phyloP scores from a whole-genome alignment of 2,888 invertebrate genomes.

The Celastrina argiolus region DNA sequence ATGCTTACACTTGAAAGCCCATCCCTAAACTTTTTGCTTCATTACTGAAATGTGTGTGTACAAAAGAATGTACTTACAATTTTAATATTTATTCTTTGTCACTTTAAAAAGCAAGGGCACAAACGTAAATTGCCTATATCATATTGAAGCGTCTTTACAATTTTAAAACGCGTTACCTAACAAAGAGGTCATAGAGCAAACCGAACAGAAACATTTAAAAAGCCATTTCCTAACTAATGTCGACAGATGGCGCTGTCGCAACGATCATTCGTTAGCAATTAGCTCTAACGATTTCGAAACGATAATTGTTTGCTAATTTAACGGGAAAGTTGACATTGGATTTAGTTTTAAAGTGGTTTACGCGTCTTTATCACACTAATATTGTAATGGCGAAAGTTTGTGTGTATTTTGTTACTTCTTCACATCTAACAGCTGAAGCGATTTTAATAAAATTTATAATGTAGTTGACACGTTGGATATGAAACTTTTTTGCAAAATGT shows the following conservation, averaged over 20 bases:
- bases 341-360: background rate
- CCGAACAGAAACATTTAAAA: constrained; percentile 1
- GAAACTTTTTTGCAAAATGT: too few relatives aligned
- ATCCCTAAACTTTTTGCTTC: too few relatives aligned
- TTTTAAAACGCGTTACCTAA: background rate
- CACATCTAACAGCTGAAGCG: too few relatives aligned
- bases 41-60: too few relatives aligned
- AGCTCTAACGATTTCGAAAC: constrained; percentile 45
- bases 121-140: background rate
- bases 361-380: background rate
- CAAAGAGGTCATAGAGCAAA: constrained; percentile 5
- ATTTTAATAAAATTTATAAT: too few relatives aligned
- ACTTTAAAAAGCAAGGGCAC: background rate
- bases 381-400: too few relatives aligned
- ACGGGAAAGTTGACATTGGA: constrained; percentile 25
- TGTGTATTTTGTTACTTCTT: too few relatives aligned
- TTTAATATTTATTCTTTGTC: background rate
- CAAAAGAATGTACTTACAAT: too few relatives aligned
- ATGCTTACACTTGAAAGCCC: too few relatives aligned
- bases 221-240: constrained; percentile 4
- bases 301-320: constrained; percentile 36
- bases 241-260: constrained; percentile 10
- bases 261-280: constrained; percentile 39
- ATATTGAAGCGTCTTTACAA: background rate
- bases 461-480: too few relatives aligned